Evolutionary conservation across 2,113 vertebrate genomes (phyloP).

Genomic region (Daboia siamensis): DNA sequence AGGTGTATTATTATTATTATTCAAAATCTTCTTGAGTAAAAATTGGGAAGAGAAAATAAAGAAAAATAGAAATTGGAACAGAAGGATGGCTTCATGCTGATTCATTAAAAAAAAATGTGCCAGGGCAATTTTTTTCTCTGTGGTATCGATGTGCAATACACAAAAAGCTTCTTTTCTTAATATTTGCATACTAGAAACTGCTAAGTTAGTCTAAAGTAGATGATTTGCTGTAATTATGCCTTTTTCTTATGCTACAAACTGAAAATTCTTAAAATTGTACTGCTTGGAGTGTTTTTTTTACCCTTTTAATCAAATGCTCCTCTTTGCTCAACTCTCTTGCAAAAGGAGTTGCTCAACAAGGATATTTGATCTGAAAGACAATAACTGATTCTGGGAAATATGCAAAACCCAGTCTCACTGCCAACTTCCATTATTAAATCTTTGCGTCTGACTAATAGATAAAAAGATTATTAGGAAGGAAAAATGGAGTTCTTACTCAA

Average conservation of each 20-base stretch:
- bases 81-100: neutral
- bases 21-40: neutral
- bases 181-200: neutral
- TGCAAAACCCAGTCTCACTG: neutral
- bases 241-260: neutral
- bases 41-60: neutral
- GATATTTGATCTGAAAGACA: constrained; percentile 12
- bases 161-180: neutral
- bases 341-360: neutral
- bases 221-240: neutral
- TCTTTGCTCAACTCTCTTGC: neutral
- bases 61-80: neutral
- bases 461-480: neutral
- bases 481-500: neutral
- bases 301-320: neutral
- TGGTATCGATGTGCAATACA: neutral
- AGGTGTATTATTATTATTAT: neutral
- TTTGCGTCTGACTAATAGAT: neutral
- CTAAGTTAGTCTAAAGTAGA: neutral
- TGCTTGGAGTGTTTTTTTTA: neutral
- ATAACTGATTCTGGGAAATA: constrained; percentile 10
- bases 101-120: neutral
- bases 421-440: neutral
- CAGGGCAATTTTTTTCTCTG: neutral
- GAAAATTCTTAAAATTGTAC: neutral